Evolutionary conservation across 2,888 invertebrate genomes (phyloP).

Genomic region (Lasius platythorax): DNA sequence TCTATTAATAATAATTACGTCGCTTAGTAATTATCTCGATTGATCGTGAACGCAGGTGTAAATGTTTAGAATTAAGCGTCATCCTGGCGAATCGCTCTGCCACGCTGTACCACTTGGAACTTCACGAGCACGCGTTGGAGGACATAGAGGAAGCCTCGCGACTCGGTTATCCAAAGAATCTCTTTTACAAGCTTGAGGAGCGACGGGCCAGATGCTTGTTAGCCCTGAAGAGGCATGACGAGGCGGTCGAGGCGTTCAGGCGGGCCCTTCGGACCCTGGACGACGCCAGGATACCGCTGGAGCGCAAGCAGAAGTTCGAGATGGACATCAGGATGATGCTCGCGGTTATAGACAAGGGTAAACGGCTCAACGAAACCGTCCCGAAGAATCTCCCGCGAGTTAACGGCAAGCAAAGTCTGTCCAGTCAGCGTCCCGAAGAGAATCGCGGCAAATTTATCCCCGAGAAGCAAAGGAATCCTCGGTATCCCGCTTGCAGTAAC

Average conservation of each 20-base stretch:
- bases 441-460: conserved; percentile 77
- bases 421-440: conserved; percentile 65
- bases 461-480: conserved; percentile 85
- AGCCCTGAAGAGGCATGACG: conserved; percentile 89
- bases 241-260: conserved; percentile 90
- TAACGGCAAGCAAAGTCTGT: conserved; percentile 54
- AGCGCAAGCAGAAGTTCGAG: conserved; percentile 89
- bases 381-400: conserved; percentile 46
- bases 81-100: conserved; percentile 94
- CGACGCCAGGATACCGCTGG: conserved; percentile 88
- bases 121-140: conserved; percentile 89
- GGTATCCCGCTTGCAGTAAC: conserved; percentile 89
- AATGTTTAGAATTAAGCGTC: conserved; percentile 88
- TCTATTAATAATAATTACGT: neutral
- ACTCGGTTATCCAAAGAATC: conserved; percentile 90
- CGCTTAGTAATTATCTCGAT: neutral
- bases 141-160: conserved; percentile 91
- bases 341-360: conserved; percentile 89
- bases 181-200: conserved; percentile 92
- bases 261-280: conserved; percentile 90
- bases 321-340: conserved; percentile 91
- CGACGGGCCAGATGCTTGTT: conserved; percentile 91
- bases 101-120: conserved; percentile 91
- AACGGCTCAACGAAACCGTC: conserved; percentile 76
- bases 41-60: neutral